Conservation (phyloP, 2,797 vertebrate species). For the Chloroceryle inda region DNA sequence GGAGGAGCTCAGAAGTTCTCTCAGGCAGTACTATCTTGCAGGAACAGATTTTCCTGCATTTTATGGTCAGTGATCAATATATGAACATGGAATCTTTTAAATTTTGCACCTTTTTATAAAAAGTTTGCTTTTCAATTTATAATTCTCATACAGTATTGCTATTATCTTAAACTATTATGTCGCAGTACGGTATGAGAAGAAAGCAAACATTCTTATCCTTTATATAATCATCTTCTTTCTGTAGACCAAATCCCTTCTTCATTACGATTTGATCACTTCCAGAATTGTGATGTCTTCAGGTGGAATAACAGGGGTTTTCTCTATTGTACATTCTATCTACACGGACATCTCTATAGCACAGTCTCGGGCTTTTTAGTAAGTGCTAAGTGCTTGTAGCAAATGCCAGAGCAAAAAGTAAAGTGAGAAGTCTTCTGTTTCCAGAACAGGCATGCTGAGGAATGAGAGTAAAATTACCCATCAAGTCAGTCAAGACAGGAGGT, state of each 20-base stretch:
- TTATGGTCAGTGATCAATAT: not conserved
- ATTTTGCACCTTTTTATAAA: not conserved
- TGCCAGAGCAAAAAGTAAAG: not conserved
- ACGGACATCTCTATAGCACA: not conserved
- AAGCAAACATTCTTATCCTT: not conserved
- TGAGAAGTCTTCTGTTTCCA: not conserved
- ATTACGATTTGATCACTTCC: not conserved
- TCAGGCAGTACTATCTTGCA: not conserved
- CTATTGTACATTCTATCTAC: not conserved
- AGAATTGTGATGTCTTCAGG: not conserved
- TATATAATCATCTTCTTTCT: not conserved
- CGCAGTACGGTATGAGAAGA: not conserved
- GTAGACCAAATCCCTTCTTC: not conserved
- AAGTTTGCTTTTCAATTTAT: not conserved
- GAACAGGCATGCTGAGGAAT: not conserved
- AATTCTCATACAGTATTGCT: not conserved
- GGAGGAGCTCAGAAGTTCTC: not conserved
- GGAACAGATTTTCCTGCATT: not conserved
- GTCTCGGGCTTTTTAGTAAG: not conserved
- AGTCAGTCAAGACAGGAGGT: not conserved
- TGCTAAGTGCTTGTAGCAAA: not conserved
- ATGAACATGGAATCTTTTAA: not conserved
- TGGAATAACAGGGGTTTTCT: not conserved
- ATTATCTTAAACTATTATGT: not conserved
- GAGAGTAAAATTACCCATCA: not conserved